Base-by-base conservation (phyloP, 2,888 invertebrate species). In the Buathra laborator region DNA sequence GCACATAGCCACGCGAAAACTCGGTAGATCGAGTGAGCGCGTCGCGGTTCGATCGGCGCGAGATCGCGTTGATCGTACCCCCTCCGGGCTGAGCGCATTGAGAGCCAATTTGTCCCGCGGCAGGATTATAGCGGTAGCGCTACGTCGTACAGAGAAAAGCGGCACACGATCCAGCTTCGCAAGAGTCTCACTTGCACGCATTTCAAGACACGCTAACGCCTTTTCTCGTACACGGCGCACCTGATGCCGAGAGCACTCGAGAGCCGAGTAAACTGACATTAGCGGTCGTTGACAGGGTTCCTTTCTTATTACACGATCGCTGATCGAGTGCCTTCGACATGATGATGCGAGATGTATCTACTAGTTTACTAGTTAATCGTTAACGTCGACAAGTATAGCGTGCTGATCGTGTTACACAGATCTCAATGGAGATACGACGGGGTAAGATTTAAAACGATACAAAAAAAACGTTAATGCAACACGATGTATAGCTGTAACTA, bases 201-300 rank as follows among this genome's bases (percentile, higher is more conserved):
- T 10, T 46, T 12, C 48, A 24, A 46, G 16, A 48, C 46, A n/a
- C 46, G 24, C 29, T 1, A 6, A 12, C 53, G 14, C 24, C 24
- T n/a, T 70, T 75, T 46, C 74, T 32, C 64, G 12, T 75, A 7
- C 74, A 1, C 37, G 37, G 53, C n/a, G 16, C 9, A 43, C n/a
- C 16, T 29, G 48, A 62, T 44, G n/a, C 19, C 53, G 14, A 76
- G 43, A n/a, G 19, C 51, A 32, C 66, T 6, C 48, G 59, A 19
- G 66, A 48, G 66, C n/a, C 48, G 46, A 16, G 76, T 62, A 66
- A 66, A 76, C 76, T 64, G 66, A 76, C 66, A 76, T 76, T 76
- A 76, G 43, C 76, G 76, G 66, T 76, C 64, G 76, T 76, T 66
- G 76, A 76, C 76, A 66, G 76, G 46, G 64, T 66, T 76, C 76